A percentile compares a stretch with the other conserved stretches of the same genome.
Evolutionary conservation across 1,140 invertebrate genomes (phyloP).

Genomic region (Trachymyrmex cornetzi): DNA sequence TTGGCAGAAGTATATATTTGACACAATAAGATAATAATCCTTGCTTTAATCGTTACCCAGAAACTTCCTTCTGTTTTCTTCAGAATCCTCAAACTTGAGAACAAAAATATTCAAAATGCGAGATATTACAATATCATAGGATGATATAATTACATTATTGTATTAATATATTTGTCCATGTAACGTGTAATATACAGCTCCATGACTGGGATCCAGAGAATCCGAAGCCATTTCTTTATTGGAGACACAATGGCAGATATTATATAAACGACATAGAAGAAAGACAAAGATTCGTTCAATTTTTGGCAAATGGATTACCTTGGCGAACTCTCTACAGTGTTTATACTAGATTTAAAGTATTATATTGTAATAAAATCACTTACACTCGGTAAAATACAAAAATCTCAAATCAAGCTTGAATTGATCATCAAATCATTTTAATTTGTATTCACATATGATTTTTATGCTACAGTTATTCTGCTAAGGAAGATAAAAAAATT

Average conservation of each 20-base stretch:
- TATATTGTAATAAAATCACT: conserved; percentile 63
- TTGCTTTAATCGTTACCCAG: too few species aligned
- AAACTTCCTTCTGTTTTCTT: too few species aligned
- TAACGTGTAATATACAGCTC: conserved; percentile 67
- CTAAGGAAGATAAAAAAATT: conserved; percentile 74
- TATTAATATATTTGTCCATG: conserved; percentile 40
- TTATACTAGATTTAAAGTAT: conserved; percentile 78
- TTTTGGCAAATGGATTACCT: conserved; percentile 81
- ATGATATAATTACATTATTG: conserved; percentile 50
- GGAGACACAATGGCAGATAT: conserved; percentile 67
- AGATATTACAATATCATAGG: neutral
- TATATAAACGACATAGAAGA: conserved; percentile 70
- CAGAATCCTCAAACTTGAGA: too few species aligned
- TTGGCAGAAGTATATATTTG: too few species aligned
- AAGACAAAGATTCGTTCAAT: conserved; percentile 81
- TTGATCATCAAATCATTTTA: neutral
- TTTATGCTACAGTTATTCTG: conserved; percentile 62
- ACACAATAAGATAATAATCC: too few species aligned
- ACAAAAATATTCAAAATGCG: too few species aligned
- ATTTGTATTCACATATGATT: neutral
- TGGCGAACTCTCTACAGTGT: conserved; percentile 80
- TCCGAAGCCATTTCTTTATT: conserved; percentile 75
- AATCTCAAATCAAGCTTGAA: neutral
- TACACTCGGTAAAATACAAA: conserved; percentile 54
- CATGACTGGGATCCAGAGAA: conserved; percentile 78